A percentile compares a stretch with the other conserved stretches of the same genome.
These are phyloP conservation scores for Periophthalmodon schlosseri DNA, from an alignment of 2,113 vertebrate species.

Conservation along the genomic window DNA sequence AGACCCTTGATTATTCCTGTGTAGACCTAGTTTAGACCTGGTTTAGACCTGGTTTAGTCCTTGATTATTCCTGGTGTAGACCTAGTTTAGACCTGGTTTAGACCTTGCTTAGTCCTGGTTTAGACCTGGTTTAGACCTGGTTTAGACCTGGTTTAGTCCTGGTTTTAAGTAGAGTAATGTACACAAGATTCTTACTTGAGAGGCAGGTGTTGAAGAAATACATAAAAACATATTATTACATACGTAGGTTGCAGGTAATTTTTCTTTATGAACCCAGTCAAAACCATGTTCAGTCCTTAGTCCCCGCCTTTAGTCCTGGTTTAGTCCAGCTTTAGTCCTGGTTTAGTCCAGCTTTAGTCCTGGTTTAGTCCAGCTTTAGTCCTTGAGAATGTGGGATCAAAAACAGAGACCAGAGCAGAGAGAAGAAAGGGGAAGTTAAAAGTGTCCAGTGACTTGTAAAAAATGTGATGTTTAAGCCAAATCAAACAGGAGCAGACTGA, in stretches of 20 bases:
- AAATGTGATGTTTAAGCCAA: slow-evolving; percentile 48
- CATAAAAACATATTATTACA: too few species aligned
- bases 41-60: background rate
- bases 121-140: background rate
- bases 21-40: background rate
- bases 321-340: background rate
- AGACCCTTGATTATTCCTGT: background rate
- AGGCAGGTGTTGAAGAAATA: too few species aligned
- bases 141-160: too few species aligned
- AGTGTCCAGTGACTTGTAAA: slow-evolving; percentile 17
- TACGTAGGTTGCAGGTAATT: background rate
- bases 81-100: background rate
- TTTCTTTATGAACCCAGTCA: background rate
- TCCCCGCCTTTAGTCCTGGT: background rate
- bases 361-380: background rate
- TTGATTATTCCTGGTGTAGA: background rate
- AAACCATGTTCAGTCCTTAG: background rate
- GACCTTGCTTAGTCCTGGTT: background rate
- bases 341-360: background rate
- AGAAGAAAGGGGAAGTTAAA: background rate
- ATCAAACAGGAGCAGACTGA: slow-evolving; percentile 55
- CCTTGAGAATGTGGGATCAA: background rate
- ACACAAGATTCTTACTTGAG: background rate
- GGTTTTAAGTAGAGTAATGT: too few species aligned
- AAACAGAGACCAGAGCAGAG: background rate